phyloP scores from a whole-genome alignment of 2,888 invertebrate species.

The Rhyacophila evoluta region DNA sequence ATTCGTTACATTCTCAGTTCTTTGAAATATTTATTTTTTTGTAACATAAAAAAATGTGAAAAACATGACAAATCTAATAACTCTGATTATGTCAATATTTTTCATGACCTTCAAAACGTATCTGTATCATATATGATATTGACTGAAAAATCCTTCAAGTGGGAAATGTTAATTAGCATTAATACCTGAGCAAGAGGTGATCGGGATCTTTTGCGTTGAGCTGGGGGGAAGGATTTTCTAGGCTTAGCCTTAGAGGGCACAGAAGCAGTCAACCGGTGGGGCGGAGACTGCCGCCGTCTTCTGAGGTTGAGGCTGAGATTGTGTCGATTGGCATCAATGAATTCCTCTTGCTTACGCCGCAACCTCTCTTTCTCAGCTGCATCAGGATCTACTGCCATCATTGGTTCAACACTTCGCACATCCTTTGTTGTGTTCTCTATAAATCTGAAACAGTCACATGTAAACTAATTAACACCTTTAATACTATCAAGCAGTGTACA shows the following conservation, averaged over 20 bases:
- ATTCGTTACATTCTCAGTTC: too few species aligned
- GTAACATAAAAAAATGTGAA: too few species aligned
- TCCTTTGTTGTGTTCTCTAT: slow-evolving; percentile 68
- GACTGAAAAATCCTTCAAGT: too few species aligned
- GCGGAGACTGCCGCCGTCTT: slow-evolving; percentile 23
- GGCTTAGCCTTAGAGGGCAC: not conserved
- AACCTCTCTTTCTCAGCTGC: slow-evolving; percentile 60
- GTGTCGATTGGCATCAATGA: slow-evolving; percentile 66
- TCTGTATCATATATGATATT: too few species aligned
- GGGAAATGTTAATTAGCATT: not conserved
- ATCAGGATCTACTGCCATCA: not conserved
- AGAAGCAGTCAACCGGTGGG: not conserved
- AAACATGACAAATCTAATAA: too few species aligned
- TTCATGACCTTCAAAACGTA: too few species aligned
- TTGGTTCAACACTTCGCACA: not conserved
- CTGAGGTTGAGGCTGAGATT: slow-evolving; percentile 57
- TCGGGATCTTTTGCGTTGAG: not conserved
- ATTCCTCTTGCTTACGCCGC: slow-evolving; percentile 65
- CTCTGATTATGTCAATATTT: too few species aligned
- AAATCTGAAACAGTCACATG: slow-evolving; percentile 62
- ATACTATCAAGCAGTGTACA: too few species aligned
- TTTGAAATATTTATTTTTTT: too few species aligned
- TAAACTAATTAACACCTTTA: too few species aligned
- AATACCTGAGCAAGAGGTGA: slow-evolving; percentile 24
- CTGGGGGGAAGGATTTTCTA: slow-evolving; percentile 30